Conservation (phyloP, 2,888 invertebrate genomes). For the Coelogynopora nodosa region DNA sequence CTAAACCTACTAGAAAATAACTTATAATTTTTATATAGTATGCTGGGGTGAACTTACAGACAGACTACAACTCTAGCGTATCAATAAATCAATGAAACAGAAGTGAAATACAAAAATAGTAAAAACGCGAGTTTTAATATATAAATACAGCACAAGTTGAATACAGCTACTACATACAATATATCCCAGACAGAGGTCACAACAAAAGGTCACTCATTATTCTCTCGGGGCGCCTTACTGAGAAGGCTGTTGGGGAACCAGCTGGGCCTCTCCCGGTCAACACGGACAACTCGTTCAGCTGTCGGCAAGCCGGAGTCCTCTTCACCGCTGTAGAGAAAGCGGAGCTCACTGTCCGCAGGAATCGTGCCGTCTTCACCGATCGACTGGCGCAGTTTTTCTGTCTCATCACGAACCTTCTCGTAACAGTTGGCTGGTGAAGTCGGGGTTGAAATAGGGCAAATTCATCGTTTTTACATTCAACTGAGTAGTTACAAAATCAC, state of each 20-base stretch:
- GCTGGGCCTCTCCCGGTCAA: not conserved
- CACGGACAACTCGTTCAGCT: not conserved
- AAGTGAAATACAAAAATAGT: not conserved
- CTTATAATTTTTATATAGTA: too few species aligned
- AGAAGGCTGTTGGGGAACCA: not conserved
- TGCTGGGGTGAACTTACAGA: too few species aligned
- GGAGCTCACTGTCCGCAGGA: not conserved
- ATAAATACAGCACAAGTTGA: too few species aligned
- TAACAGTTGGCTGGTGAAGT: constrained; percentile 75
- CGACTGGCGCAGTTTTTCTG: constrained; percentile 73
- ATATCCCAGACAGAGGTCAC: too few species aligned
- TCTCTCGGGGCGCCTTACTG: not conserved
- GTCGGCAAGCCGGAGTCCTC: not conserved
- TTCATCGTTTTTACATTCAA: too few species aligned
- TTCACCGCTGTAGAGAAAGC: not conserved
- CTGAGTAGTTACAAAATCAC: too few species aligned
- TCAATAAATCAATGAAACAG: not conserved
- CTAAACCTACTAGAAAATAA: too few species aligned
- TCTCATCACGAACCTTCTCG: constrained; percentile 75
- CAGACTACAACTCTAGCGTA: too few species aligned
- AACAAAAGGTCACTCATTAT: not conserved
- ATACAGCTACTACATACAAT: too few species aligned
- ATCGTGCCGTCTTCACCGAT: constrained; percentile 68
- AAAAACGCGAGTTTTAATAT: not conserved
- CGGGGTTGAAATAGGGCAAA: too few species aligned